These are phyloP conservation scores for Epizoanthus rinbou DNA, from an alignment of 92 coral and sea anemone genomes.

Conservation along the genomic window DNA sequence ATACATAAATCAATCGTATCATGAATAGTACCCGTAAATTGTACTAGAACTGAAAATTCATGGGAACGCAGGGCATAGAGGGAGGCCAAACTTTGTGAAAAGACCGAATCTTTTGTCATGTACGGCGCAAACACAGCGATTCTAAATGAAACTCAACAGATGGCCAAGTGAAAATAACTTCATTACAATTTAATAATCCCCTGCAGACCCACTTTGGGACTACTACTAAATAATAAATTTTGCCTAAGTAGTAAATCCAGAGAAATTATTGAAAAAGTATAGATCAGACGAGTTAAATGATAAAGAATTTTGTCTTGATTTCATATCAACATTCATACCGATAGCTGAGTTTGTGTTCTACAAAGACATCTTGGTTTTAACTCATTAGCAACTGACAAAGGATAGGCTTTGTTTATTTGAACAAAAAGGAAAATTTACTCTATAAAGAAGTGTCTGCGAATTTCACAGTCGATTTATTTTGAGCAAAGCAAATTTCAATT, in stretches of 20 bases:
- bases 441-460: conserved; percentile 61
- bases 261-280: conserved; percentile 57
- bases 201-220: conserved; percentile 64
- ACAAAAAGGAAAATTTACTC: conserved; percentile 61
- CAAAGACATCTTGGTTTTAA: conserved; percentile 52
- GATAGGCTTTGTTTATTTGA: conserved; percentile 69
- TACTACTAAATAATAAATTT: conserved; percentile 75
- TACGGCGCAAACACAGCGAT: conserved; percentile 27
- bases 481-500: conserved; percentile 78
- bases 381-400: conserved; percentile 66
- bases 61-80: background rate
- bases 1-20: background rate
- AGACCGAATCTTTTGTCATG: conserved; percentile 20
- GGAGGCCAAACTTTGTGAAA: conserved; percentile 19
- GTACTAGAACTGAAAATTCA: conserved; percentile 1
- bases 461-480: conserved; percentile 75
- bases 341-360: conserved; percentile 41
- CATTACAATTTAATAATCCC: conserved; percentile 75
- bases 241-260: conserved; percentile 68
- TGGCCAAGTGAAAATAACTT: conserved; percentile 69
- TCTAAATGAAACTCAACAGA: conserved; percentile 70
- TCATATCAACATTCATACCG: conserved; percentile 54
- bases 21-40: conserved; percentile 1
- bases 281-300: conserved; percentile 40
- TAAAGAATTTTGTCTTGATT: conserved; percentile 29